A percentile compares a stretch with the other conserved stretches of the same genome.
Evolutionary conservation across 2,797 vertebrate genomes (phyloP).

Genomic region (Chiroxiphia lanceolata): DNA sequence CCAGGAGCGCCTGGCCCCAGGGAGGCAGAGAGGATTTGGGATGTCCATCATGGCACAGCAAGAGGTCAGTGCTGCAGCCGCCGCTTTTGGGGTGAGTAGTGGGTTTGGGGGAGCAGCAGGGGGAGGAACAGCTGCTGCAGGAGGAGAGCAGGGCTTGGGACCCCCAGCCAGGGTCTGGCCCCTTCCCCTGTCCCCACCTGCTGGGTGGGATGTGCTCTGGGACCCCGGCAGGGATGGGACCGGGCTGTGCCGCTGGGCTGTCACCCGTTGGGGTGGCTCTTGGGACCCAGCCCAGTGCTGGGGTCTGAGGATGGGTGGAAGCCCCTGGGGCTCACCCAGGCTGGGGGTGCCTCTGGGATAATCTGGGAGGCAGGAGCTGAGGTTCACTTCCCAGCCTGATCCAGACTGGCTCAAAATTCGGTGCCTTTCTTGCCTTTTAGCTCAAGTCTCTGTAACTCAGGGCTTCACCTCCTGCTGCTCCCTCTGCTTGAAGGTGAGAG

Average conservation of each 20-base stretch:
- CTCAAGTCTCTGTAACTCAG: not conserved
- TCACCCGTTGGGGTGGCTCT: not conserved
- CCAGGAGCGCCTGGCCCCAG: not conserved
- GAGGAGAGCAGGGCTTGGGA: not conserved
- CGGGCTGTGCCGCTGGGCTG: not conserved
- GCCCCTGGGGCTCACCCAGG: not conserved
- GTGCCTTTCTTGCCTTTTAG: not conserved
- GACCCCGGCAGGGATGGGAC: not conserved
- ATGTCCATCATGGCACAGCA: not conserved
- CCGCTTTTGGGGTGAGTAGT: rapidly evolving
- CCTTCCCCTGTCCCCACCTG: not conserved
- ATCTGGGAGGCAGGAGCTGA: not conserved
- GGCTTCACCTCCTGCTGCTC: not conserved
- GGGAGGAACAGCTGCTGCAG: not conserved
- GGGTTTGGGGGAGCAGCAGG: not conserved
- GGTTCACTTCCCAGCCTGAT: not conserved
- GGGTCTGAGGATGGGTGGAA: not conserved
- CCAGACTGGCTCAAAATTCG: not conserved
- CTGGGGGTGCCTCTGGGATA: not conserved
- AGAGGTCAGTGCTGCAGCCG: not conserved
- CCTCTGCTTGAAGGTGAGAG: not conserved
- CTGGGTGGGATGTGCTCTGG: not conserved
- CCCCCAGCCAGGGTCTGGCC: not conserved
- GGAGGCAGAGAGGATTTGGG: not conserved
- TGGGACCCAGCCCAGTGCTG: not conserved